Base-by-base conservation (phyloP, 2,797 vertebrate genomes). In the Pipistrellus pipistrellus region DNA sequence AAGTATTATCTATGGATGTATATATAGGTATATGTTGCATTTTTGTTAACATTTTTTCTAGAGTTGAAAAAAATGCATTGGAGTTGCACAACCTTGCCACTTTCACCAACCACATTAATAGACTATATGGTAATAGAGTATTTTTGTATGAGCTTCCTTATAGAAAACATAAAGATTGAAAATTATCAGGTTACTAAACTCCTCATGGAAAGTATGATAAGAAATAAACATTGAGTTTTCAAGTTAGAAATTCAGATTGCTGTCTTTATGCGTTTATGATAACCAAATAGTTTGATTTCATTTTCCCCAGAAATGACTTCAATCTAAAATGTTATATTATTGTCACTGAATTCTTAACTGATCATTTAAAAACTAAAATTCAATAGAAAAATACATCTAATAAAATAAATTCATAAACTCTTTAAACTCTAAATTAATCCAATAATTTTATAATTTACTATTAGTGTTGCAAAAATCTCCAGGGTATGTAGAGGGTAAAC, bases 261-360 rank as follows among this genome's bases (percentile, higher is more conserved):
- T 73, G 2, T 62, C 15, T 81, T 88, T 85, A 38, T 87, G 17
- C 38, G 87, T 64, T 12, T 68, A 32, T 93, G 20, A 62, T 69
- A 89, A 73, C 10, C 53, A 93, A 93, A 91, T 64, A 92, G 32
- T 69, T 73, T 80, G 48, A 46, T 89, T 96, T 91, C 48, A 75
- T 81, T 87, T 85, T 53, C 6, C 35, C 13, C 35, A 41, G 0
- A n/a, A 87, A 35, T 90, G 2, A 68, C 41, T n/a, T 62, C 86
- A 88, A 62, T 68, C 23, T 5, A 80, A 75, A 89, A 55, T 32
- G 69, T 71, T 62, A 44, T 55, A 71, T 55, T 44, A 8, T 85
- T 88, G 6, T 2, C 30, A n/a, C 8, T 94, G 14, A 86, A 75
- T 89, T 89, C 20, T 81, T 68, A 71, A 64, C 46, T 3, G 2